Evolutionary conservation across 1,140 invertebrate species (phyloP).

Genomic region (Ctenoplectra terminalis): DNA sequence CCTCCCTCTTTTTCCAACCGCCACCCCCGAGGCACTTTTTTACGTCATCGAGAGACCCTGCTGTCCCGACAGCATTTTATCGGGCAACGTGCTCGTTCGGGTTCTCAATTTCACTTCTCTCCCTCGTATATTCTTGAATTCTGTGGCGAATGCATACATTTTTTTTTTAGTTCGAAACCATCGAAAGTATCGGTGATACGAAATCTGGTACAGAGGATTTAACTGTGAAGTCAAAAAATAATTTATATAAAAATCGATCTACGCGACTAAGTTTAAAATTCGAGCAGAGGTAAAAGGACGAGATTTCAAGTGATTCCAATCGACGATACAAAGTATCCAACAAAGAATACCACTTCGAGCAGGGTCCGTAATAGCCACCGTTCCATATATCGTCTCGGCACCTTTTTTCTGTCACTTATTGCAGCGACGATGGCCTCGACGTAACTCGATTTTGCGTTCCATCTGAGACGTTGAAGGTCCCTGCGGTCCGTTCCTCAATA

Average conservation of each 20-base stretch:
- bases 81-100: slow-evolving; percentile 57
- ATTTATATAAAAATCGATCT: neutral
- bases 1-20: slow-evolving; percentile 54
- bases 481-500: slow-evolving; percentile 79
- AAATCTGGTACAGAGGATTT: too few species aligned
- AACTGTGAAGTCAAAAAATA: neutral
- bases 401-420: slow-evolving; percentile 69
- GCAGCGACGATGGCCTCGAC: slow-evolving; percentile 63
- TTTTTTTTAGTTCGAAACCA: neutral
- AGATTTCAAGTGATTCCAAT: neutral
- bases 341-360: neutral
- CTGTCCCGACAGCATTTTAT: slow-evolving; percentile 72
- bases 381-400: slow-evolving; percentile 56
- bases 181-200: too few species aligned
- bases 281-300: too few species aligned
- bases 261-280: neutral
- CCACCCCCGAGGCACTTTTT: slow-evolving; percentile 75
- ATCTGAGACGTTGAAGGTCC: slow-evolving; percentile 79
- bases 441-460: slow-evolving; percentile 81
- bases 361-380: slow-evolving; percentile 46
- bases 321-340: neutral
- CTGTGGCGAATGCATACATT: neutral
- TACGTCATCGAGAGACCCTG: slow-evolving; percentile 73
- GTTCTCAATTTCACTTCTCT: slow-evolving; percentile 63
- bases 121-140: slow-evolving; percentile 34